Base-by-base conservation (phyloP, 1,140 invertebrate species). In the Philaenus spumarius region DNA sequence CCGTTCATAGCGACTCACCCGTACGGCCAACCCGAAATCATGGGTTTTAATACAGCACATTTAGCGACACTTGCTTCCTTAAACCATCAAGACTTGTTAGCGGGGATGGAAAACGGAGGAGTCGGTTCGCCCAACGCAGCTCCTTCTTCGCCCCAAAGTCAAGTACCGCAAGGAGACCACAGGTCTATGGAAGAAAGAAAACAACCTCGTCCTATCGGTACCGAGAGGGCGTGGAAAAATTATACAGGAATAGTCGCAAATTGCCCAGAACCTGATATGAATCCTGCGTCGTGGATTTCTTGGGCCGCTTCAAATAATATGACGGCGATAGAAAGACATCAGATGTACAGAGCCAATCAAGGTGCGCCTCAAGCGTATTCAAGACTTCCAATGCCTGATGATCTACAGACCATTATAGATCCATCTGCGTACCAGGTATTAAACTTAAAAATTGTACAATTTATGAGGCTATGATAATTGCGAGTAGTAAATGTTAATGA, bases 131-230 rank as follows among this genome's bases (percentile, higher is more conserved):
- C 62, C 1, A 70, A 68, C 55, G 72, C 67, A 50, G 81, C 82
- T 43, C 80, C 82, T n/a, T 76, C 80, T 23, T 81, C 83, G 74
- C 82, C 82, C 37, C 78, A 82, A 1, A 79, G 78, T 46, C 72
- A 30, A 30, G 75, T 19, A 68, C 73, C 5, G 69, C 61, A 58
- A 19, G 24, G 51, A n/a, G 72, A 74, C 51, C 55, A 40, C 30
- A 71, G 70, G 69, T 74, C 45, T 67, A 78, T 55, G 9, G 83
- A 88, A 66, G 83, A 86, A 64, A 78, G 85, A 39, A 78, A 82
- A 62, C 63, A 63, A n/a, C 85, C 85, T 24, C 80, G 85, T 6
- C 86, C 87, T 17, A 89, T 89, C 66, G 87, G 87, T 63, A 89
- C 66, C 14, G 67, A 68, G 51, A 34, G 67, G 34, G 67, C 68